Conservation (phyloP, 2,888 invertebrate species). For the Meloe dianella region DNA sequence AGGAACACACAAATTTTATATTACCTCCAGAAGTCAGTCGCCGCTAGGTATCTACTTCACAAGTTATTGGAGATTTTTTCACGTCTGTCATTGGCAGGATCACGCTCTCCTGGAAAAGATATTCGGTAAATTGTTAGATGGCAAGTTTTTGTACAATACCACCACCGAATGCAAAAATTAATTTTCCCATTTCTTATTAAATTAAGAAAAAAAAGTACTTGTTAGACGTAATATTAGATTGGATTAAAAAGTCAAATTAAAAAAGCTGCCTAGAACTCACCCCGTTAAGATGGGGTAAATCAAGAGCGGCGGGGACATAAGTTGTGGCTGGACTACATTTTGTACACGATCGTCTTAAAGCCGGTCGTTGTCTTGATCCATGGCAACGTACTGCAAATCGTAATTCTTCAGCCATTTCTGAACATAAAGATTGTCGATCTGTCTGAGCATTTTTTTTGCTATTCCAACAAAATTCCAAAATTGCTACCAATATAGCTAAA, state of each 20-base stretch:
- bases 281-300: constrained; percentile 64
- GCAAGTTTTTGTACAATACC: neutral
- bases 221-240: neutral
- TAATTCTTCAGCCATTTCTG: constrained; percentile 93
- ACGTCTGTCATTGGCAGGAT: constrained; percentile 71
- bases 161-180: neutral
- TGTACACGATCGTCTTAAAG: constrained; percentile 76
- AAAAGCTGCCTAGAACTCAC: constrained; percentile 50
- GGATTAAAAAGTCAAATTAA: neutral
- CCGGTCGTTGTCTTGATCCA: constrained; percentile 82
- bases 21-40: constrained; percentile 56
- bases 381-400: constrained; percentile 88
- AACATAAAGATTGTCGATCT: constrained; percentile 86
- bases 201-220: neutral
- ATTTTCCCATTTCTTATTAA: neutral
- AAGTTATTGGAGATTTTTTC: constrained; percentile 67
- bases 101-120: constrained; percentile 63
- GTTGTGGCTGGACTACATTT: constrained; percentile 77
- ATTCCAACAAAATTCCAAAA: constrained; percentile 94
- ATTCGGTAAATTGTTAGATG: neutral
- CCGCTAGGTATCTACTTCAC: constrained; percentile 65
- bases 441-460: constrained; percentile 86
- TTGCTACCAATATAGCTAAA: constrained; percentile 88
- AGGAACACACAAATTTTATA: constrained; percentile 54
- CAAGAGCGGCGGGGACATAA: constrained; percentile 72